These are phyloP conservation scores for Phacellophora camtschatica DNA, from an alignment of 30 jellyfish, hydroid and myxozoan genomes.

Conservation along the genomic window DNA sequence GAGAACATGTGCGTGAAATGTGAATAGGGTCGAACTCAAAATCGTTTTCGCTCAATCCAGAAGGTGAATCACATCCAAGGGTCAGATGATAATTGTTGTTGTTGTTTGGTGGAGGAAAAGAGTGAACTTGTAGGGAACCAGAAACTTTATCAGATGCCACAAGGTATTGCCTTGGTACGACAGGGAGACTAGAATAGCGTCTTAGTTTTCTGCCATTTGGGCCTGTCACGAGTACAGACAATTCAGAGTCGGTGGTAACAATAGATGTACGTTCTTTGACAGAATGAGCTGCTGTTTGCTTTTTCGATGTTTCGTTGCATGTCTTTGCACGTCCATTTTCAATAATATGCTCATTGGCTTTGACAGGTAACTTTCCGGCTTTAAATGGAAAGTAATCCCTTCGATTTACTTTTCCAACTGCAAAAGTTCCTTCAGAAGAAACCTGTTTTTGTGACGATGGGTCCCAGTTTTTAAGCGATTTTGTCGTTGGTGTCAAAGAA, in stretches of 20 bases:
- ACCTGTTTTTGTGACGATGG: neutral
- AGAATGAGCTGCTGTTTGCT: neutral
- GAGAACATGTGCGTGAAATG: constrained; percentile 87
- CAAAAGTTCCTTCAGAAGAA: neutral
- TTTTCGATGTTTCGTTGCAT: neutral
- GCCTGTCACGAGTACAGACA: constrained; percentile 11
- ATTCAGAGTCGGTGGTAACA: neutral
- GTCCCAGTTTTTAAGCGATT: neutral
- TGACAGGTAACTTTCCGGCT: neutral
- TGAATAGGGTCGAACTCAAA: constrained; percentile 62
- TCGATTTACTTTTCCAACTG: neutral
- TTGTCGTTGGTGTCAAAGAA: neutral
- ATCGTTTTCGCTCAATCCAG: constrained; percentile 46
- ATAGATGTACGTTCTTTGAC: neutral
- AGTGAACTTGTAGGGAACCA: constrained; percentile 46
- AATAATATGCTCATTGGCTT: neutral
- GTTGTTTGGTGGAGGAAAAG: constrained; percentile 67
- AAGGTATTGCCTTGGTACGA: constrained; percentile 79
- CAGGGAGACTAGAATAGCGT: constrained; percentile 92
- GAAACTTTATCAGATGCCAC: constrained; percentile 66
- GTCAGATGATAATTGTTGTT: constrained; percentile 28
- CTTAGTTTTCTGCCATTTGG: constrained; percentile 45
- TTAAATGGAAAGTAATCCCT: neutral
- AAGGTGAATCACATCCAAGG: constrained; percentile 28
- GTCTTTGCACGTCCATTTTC: neutral